These are phyloP conservation scores for Okamejei kenojei DNA, from an alignment of 2,797 vertebrate genomes.

Conservation along the genomic window DNA sequence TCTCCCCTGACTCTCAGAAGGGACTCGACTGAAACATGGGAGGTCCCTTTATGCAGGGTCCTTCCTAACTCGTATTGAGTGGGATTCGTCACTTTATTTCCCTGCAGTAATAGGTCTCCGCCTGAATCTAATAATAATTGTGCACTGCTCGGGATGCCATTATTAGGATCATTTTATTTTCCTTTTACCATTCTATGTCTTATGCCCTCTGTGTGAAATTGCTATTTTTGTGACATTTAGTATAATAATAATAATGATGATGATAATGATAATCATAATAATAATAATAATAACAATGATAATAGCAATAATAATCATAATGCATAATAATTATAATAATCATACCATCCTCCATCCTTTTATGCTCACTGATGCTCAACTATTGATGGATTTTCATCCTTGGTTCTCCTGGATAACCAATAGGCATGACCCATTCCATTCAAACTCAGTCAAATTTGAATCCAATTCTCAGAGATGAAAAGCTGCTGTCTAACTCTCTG, in stretches of 20 bases:
- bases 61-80: neutral
- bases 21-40: no score
- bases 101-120: neutral
- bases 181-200: neutral
- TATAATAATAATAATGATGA: neutral
- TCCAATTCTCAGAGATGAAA: neutral
- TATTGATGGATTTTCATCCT: neutral
- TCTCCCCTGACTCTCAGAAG: no score
- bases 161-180: neutral
- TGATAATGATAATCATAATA: no score
- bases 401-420: neutral
- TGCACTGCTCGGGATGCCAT: neutral
- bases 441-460: neutral
- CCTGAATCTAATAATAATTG: neutral
- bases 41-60: neutral
- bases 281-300: no score
- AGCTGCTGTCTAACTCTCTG: neutral
- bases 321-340: neutral
- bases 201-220: neutral
- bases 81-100: neutral
- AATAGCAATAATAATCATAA: no score
- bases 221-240: neutral
- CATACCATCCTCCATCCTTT: neutral
- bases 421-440: neutral
- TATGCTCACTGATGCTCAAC: neutral